Conservation (phyloP, 2,888 invertebrate species). For the Malthinus flaveolus region DNA sequence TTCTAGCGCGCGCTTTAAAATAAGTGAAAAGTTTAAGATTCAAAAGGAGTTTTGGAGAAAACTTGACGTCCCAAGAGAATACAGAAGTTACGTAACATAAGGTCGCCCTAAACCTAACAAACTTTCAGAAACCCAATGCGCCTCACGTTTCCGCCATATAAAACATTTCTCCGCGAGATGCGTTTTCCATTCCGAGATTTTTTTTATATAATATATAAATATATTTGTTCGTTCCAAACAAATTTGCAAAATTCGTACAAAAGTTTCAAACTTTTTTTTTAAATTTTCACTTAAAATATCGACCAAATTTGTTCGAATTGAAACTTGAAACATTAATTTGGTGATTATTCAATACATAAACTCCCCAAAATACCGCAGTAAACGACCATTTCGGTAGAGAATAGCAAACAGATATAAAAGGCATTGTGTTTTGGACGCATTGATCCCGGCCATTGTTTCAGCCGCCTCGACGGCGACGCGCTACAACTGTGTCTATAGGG, state of each 20-base stretch:
- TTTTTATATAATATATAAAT: constrained; percentile 6
- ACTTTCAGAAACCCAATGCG: constrained; percentile 53
- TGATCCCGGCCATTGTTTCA: constrained; percentile 33
- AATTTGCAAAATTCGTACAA: no score
- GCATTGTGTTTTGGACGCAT: constrained; percentile 31
- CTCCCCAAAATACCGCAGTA: constrained; percentile 26
- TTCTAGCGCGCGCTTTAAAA: constrained; percentile 28
- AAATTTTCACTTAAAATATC: no score
- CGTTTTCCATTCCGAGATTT: constrained; percentile 30
- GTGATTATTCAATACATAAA: constrained; percentile 29
- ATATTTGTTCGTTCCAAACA: constrained; percentile 9
- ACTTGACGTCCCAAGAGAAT: constrained; percentile 48
- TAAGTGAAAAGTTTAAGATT: constrained; percentile 35
- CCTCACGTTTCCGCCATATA: constrained; percentile 52
- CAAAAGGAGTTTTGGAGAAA: constrained; percentile 38
- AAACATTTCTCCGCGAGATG: constrained; percentile 37
- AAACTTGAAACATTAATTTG: constrained; percentile 13
- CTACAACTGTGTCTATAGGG: constrained; percentile 16
- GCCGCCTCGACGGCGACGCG: constrained; percentile 32
- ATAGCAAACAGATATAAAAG: constrained; percentile 30
- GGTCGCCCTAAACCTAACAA: constrained; percentile 52
- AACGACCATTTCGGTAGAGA: constrained; percentile 28
- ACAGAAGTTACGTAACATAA: constrained; percentile 49
- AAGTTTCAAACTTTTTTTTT: no score
- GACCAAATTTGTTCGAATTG: background rate